Base-by-base conservation (phyloP, 2,797 vertebrate species). In the Labeo calbasu region DNA sequence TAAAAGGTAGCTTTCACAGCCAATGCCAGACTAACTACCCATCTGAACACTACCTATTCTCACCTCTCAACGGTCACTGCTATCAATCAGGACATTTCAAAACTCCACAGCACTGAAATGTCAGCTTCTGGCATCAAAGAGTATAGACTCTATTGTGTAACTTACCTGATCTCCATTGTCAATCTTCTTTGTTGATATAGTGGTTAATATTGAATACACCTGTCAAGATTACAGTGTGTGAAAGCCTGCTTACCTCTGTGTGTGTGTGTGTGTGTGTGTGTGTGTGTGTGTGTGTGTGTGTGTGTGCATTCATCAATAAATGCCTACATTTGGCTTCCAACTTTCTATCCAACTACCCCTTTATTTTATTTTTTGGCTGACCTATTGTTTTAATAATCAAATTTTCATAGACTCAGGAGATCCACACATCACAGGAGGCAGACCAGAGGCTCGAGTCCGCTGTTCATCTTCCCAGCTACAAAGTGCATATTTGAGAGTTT, bases 401-500 rank as follows among this genome's bases (percentile, higher is more conserved):
- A 59, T 63, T 61, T 63, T 25, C 57, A 78, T 17, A 78, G 40
- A 63, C 57, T 25, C 23, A 48, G 46, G 9, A 48, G 57, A 63
- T 77, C n/a, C 59, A 28, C 59, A 63, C 59, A 63, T 63, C 12
- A 63, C 13, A 63, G 13, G 13, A 63, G 23, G 23, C 23, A 63
- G 23, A 63, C 23, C 11, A 63, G 13, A 5, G 59, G 59, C 13
- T 63, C 6, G 23, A 28, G 25, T 28, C 59, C 59, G 13, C 59
- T 14, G 59, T 63, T 63, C 59, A 14, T 63, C 23, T 63, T 77
- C 36, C 59, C 15, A 48, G 57, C 76, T 46, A 78, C 40, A 78
- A 63, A 48, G 23, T 78, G 76, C 76, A 78, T 48, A 28, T 65
- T 63, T 78, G 17, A 17, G 40, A 59, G 61, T 78, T 72, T 78